phyloP scores from a whole-genome alignment of 2,113 vertebrate species.

The Pollachius pollachius region DNA sequence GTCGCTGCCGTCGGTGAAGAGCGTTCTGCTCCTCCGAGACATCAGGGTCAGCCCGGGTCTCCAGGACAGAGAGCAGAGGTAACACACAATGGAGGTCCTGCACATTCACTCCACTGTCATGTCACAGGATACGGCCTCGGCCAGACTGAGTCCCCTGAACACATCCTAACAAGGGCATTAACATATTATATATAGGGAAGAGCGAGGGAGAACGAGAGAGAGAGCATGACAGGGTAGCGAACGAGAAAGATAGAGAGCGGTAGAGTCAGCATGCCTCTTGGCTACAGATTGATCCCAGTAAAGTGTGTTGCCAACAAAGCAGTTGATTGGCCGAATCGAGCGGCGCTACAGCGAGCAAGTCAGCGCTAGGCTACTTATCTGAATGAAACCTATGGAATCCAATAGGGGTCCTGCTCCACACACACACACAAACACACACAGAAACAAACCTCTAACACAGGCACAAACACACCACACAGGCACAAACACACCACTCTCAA shows the following conservation, averaged over 20 bases:
- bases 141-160: too few relatives aligned
- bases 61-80: too few relatives aligned
- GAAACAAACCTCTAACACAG: not conserved
- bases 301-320: conserved; percentile 60
- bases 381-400: not conserved
- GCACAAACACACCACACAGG: not conserved
- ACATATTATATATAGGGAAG: not conserved
- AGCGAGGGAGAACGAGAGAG: not conserved
- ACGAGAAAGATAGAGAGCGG: not conserved
- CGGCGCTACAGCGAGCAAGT: conserved; percentile 24
- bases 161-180: too few relatives aligned
- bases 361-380: conserved; percentile 10
- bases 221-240: not conserved
- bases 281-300: conserved; percentile 55
- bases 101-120: too few relatives aligned
- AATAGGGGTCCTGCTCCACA: not conserved
- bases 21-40: too few relatives aligned
- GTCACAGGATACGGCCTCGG: too few relatives aligned
- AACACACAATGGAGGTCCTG: too few relatives aligned
- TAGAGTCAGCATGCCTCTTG: conserved; percentile 15
- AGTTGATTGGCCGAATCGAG: conserved; percentile 52
- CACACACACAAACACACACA: not conserved
- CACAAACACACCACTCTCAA: not conserved
- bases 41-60: too few relatives aligned
- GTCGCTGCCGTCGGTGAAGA: too few relatives aligned